A percentile compares a stretch with the other conserved stretches of the same genome.
Conservation (phyloP, 2,888 invertebrate genomes). For the Heliconius erato region DNA sequence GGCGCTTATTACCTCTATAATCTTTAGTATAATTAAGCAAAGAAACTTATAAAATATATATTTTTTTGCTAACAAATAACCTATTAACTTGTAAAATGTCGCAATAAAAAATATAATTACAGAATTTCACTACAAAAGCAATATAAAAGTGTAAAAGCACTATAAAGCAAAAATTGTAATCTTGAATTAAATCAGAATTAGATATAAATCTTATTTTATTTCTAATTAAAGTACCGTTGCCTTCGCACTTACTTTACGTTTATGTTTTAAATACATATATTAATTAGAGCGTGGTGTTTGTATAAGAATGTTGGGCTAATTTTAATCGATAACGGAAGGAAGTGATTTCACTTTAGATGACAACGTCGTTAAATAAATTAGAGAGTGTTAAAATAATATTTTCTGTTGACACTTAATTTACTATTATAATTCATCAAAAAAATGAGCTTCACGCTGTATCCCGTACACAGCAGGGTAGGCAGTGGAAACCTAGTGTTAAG, state of each 20-base stretch:
- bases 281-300: constrained; percentile 41
- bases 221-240: constrained; percentile 42
- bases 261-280: constrained; percentile 22
- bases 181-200: constrained; percentile 2
- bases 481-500: too few species aligned
- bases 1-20: too few species aligned
- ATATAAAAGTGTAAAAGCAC: constrained; percentile 10
- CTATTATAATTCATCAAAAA: too few species aligned
- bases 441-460: too few species aligned
- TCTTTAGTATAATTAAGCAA: too few species aligned
- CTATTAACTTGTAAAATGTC: too few species aligned
- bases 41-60: too few species aligned
- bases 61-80: too few species aligned
- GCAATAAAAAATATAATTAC: background rate
- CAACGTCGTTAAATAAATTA: constrained; percentile 6
- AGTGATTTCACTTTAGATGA: constrained; percentile 44
- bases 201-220: constrained; percentile 15
- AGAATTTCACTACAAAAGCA: background rate
- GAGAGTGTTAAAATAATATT: constrained; percentile 9
- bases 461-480: too few species aligned
- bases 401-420: background rate
- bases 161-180: constrained; percentile 23
- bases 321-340: constrained; percentile 46
- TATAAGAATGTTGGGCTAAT: constrained; percentile 30
- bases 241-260: constrained; percentile 30